Base-by-base conservation (phyloP, 30 jellyfish, hydroid and myxozoan species). In the Hydractinia symbiolongicarpus region DNA sequence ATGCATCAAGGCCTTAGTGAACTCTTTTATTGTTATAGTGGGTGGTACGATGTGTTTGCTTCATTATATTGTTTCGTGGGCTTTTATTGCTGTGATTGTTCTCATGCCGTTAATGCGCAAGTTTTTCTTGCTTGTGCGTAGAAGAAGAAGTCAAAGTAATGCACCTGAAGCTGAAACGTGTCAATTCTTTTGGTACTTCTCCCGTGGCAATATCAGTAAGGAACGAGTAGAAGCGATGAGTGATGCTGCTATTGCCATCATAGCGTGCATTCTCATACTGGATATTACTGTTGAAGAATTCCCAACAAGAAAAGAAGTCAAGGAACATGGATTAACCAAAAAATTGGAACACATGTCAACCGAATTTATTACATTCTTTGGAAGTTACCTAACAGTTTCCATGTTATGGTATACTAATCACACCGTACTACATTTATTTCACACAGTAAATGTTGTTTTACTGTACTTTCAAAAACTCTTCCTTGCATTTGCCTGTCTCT, bases 171-270 rank as follows among this genome's bases (percentile, higher is more conserved):
- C 51, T 50, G 87, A 79, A 8, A 79, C 64, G 60, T 79, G 79
- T 44, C 67, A 58, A 20, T 79, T 79, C 53, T 79, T 60, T 55
- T 79, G 9, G 51, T 61, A 8, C 44, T 79, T 20, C 73, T 19
- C 87, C 64, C 64, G 61, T 49, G 87, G 87, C 15, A 62, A 79
- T 50, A 79, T 79, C 16, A 51, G 71, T 5, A 79, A 79, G 40
- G 87, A 79, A 56, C 80, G 87, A 6, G 79, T 79, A 30, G 87
- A 79, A 61, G 87, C 79, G 16, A 79, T 79, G 87, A 61, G 81
- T 30, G 87, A 79, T 16, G 87, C 87, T 7, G 87, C 87, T 21
- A 53, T 79, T 49, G 87, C 87, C 5, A 61, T 79, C 66, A 61
- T 79, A 60, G 87, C 87, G 14, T 79, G 87, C 53, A 53, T 79